Conservation (phyloP, 2,113 vertebrate genomes). For the Ictalurus furcatus region DNA sequence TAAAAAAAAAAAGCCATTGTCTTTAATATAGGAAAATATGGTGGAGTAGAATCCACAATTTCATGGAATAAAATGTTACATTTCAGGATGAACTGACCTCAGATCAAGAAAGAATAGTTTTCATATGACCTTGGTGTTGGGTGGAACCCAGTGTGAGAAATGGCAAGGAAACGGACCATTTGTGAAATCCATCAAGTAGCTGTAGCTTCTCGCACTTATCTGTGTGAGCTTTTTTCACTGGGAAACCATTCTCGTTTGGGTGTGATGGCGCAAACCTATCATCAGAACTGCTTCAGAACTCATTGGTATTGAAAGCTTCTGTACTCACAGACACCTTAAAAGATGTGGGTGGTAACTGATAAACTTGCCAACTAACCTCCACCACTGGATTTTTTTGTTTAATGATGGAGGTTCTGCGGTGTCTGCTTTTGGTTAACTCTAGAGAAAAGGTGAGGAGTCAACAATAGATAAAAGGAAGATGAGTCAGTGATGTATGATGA, state of each 20-base stretch:
- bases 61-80: neutral
- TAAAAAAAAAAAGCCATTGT: neutral
- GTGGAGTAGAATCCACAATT: neutral
- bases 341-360: neutral
- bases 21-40: neutral
- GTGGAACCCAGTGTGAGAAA: conserved; percentile 10
- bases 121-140: neutral
- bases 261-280: conserved; percentile 22
- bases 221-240: conserved; percentile 8
- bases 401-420: neutral
- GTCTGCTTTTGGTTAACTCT: conserved; percentile 23
- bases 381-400: neutral
- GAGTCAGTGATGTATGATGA: conserved; percentile 1
- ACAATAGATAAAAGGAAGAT: conserved; percentile 20
- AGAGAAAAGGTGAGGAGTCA: neutral
- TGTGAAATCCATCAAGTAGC: conserved; percentile 33
- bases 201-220: conserved; percentile 23
- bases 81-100: neutral
- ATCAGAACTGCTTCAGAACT: neutral
- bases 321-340: neutral
- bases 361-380: neutral
- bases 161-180: neutral
- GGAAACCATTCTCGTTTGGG: conserved; percentile 1
- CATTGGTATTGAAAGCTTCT: neutral
- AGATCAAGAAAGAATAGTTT: neutral